Base-by-base conservation (phyloP, 1,140 invertebrate genomes). In the Archivesica marissinica region DNA sequence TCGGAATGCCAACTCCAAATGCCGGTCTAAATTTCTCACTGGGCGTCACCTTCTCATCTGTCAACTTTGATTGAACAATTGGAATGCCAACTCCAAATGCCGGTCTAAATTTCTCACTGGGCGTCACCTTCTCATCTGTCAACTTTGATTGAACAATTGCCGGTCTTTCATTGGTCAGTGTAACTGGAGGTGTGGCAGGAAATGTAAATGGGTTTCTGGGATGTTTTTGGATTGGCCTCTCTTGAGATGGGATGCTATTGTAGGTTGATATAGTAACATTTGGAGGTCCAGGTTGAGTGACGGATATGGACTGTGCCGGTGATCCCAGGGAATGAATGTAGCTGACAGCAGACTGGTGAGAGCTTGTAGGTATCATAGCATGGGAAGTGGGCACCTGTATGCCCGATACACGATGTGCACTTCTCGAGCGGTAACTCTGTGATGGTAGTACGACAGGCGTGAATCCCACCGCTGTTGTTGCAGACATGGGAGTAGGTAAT, bases 151-250 rank as follows among this genome's bases (percentile, higher is more conserved):
- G 74, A 47, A 59, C 56, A 11, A 66, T 25, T 23, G 59, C 30
- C 41, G 79, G 77, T 30, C 61, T 79, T 33, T 82, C 79, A 82
- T 82, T 72, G 50, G 79, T 47, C 44, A 85, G 17, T 39, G 82
- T 68, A 17, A 52, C 74, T 35, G 82, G 82, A 28, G 82, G 82
- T 52, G 82, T 85, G 41, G 82, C 82, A 38, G 82, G 82, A 47
- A 85, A 85, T 11, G 82, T 85, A 50, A 85, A 85, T 28, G 82
- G 82, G 61, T 85, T 85, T 75, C 70, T 83, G 38, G 68, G 80
- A 44, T 59, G 33, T 83, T 75, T 83, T 75, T 75, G 70, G 35
- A 25, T 35, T 33, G 52, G 13, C 59, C 64, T 83, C 41, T 83
- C 80, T 50, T 72, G 80, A 2, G 70, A 28, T 28, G 80, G 80